phyloP scores from a whole-genome alignment of 1,140 invertebrate genomes.

The Chelonus insularis region DNA sequence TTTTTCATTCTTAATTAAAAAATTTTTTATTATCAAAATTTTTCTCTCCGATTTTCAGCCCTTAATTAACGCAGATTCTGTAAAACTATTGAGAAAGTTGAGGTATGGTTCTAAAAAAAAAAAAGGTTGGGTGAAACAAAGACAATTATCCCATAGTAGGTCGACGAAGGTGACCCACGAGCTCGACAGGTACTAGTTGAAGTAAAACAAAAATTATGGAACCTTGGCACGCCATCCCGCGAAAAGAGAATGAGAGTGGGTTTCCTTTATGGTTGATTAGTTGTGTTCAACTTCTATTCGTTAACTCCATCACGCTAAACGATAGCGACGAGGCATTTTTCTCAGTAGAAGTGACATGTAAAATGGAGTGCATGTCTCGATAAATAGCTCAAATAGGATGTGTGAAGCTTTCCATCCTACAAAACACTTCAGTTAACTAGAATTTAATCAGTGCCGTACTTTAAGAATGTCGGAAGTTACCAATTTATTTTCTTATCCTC shows the following conservation, averaged over 20 bases:
- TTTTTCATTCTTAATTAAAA: no score
- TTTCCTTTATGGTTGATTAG: no score
- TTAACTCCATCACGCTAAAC: no score
- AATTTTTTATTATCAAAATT: no score
- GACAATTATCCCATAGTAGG: slow-evolving; percentile 35
- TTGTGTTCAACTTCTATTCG: no score
- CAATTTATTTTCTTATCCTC: not conserved
- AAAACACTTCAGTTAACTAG: not conserved
- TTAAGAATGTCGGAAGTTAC: not conserved
- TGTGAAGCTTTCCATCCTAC: not conserved
- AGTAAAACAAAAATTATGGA: slow-evolving; percentile 27
- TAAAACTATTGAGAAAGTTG: no score
- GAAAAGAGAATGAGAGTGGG: not conserved
- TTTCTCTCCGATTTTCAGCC: no score
- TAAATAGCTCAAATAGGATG: slow-evolving; percentile 23
- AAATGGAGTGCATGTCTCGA: not conserved
- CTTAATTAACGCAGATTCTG: no score
- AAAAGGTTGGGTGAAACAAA: slow-evolving; percentile 15
- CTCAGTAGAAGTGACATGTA: no score
- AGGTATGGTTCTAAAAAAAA: no score
- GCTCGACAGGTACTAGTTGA: not conserved
- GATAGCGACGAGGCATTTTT: no score
- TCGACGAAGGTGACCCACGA: slow-evolving; percentile 35
- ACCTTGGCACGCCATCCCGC: slow-evolving; percentile 29
- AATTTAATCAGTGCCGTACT: not conserved